Base-by-base conservation (phyloP, 2,797 vertebrate genomes). In the Crypturellus tataupa region DNA sequence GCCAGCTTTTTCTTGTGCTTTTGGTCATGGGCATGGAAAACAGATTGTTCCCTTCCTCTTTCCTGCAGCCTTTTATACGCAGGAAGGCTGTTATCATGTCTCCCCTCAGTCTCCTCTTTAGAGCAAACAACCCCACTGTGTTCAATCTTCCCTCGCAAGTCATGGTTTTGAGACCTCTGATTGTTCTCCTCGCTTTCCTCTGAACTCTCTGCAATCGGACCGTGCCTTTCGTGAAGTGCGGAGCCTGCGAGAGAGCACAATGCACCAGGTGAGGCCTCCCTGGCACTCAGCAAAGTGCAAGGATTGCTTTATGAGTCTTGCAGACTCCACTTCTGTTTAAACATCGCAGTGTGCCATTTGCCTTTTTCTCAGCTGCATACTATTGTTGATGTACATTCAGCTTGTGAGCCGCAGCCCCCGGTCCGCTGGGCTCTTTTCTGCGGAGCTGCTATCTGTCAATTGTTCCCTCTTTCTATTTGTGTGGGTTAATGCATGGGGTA, bases 71-170 rank as follows among this genome's bases (percentile, higher is more conserved):
- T 93, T 93, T 94, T 86, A 58, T 64, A 35, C 6, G 4, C 20
- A 15, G 20, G 73, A 87, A 86, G 63, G 25, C 73, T 60, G 83
- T 73, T 96, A 70, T 47, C 76, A 6, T 44, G 42, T 94, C 70
- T 90, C 77, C 59, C 59, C 59, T 84, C 59, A 53, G 80, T 23
- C 80, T 85, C 70, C 46, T 69, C 85, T 94, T 86, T 33, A 94
- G 89, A 96, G 87, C 80, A 90, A 83, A 94, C 84, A 94, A 63
- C 71, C 94, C 91, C 85, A 91, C 91, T 93, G 93, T 96, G 96
- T 94, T 96, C 93, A 91, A 2, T 84, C 90, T 93, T 72, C 63
- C 87, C 87, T 95, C 78, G 67, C 89, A 94, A 94, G 85, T 64
- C 78, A 47, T 77, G 70, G 70, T 67, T 93, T 93, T 90, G 25